A percentile compares a stretch with the other conserved stretches of the same genome.
Evolutionary conservation across 2,113 vertebrate genomes (phyloP).

Genomic region (Canis aureus): DNA sequence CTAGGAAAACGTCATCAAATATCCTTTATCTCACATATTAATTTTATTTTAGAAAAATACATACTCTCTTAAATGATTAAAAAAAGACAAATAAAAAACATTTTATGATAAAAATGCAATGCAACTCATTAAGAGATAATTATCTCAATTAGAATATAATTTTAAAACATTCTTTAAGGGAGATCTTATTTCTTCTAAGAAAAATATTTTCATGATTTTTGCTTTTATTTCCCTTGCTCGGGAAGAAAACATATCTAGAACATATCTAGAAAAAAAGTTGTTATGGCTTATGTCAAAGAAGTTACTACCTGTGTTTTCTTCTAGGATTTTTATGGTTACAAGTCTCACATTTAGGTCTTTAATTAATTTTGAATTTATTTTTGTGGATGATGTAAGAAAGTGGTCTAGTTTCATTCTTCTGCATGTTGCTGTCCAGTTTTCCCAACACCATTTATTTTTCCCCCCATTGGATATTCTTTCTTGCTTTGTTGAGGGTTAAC

Average conservation of each 20-base stretch:
- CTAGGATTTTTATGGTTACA: neutral
- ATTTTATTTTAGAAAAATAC: neutral
- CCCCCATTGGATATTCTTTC: neutral
- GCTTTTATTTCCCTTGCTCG: neutral
- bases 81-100: neutral
- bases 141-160: neutral
- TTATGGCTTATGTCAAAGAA: neutral
- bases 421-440: neutral
- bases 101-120: neutral
- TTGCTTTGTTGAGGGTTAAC: neutral
- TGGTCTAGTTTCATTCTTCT: neutral
- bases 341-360: neutral
- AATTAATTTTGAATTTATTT: neutral
- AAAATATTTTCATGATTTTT: neutral
- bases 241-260: neutral
- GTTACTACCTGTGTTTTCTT: neutral
- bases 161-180: neutral
- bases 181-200: neutral
- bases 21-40: neutral
- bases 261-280: neutral
- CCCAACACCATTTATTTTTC: neutral
- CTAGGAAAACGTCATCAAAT: neutral
- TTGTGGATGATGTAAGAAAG: neutral
- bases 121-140: neutral
- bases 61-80: neutral